A percentile compares a stretch with the other conserved stretches of the same genome.
These are phyloP conservation scores for Sarcoramphus papa DNA, from an alignment of 2,797 vertebrate species.

Conservation along the genomic window DNA sequence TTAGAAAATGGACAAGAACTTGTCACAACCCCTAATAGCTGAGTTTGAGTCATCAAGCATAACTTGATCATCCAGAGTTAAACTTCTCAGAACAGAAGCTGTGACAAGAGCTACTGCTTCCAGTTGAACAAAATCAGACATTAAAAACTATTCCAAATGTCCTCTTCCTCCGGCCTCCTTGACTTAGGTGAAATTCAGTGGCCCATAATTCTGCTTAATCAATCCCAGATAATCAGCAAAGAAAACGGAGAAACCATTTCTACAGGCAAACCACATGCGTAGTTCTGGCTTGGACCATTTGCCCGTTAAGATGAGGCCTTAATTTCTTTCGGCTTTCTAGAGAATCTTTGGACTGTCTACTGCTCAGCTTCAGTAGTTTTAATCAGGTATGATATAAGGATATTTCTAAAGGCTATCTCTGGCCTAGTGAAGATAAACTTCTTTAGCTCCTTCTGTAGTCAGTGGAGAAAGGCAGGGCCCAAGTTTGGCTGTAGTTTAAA, in stretches of 20 bases:
- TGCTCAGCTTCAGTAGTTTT: neutral
- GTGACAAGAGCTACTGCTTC: neutral
- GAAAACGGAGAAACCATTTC: neutral
- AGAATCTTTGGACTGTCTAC: neutral
- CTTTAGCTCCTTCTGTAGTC: neutral
- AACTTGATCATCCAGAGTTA: neutral
- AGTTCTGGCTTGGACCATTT: neutral
- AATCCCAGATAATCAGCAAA: neutral
- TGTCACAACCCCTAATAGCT: neutral
- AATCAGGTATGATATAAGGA: neutral
- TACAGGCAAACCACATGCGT: fast-evolving
- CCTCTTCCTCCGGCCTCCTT: neutral
- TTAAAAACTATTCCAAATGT: neutral
- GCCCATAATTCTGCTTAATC: neutral
- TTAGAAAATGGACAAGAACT: neutral
- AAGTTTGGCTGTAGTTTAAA: neutral
- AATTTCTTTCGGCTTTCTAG: neutral
- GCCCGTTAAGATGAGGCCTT: neutral
- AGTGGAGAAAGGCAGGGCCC: neutral
- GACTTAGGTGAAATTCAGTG: neutral
- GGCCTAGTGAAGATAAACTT: neutral
- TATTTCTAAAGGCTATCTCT: neutral
- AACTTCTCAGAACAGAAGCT: neutral
- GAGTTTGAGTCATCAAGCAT: neutral
- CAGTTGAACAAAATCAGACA: neutral